phyloP scores from a whole-genome alignment of 2,888 invertebrate genomes.

The Cheilosia vulpina region DNA sequence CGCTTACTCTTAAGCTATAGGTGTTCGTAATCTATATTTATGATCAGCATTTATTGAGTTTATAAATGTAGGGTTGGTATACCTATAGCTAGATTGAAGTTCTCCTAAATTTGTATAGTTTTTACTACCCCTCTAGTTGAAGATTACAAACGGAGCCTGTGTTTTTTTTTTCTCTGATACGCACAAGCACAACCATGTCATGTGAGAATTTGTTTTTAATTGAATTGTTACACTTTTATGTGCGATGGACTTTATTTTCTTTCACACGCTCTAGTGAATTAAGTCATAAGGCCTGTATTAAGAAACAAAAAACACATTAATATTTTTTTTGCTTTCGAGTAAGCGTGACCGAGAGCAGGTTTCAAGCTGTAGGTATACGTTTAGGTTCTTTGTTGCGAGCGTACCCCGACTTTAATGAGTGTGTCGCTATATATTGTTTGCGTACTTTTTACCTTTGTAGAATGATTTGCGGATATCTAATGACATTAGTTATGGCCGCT shows the following conservation, averaged over 20 bases:
- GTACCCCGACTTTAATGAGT: conserved; percentile 1
- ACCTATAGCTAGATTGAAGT: not conserved
- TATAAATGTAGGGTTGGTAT: not conserved
- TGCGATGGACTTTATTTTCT: conserved; percentile 1
- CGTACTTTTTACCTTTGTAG: conserved; percentile 4
- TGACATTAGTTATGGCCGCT: not conserved
- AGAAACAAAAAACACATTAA: conserved; percentile 14
- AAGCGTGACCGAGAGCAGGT: conserved; percentile 40
- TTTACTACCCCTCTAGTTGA: not conserved
- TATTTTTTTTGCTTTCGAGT: conserved; percentile 13
- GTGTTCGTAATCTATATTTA: conserved; percentile 27
- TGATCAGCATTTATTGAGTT: conserved; percentile 7
- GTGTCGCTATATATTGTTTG: not conserved
- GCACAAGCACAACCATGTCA: conserved; percentile 5
- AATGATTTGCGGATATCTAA: conserved; percentile 9
- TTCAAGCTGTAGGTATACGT: conserved; percentile 11
- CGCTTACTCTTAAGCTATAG: not conserved
- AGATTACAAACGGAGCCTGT: not conserved
- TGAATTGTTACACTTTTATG: conserved; percentile 38
- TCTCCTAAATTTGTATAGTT: not conserved
- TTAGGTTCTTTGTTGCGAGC: conserved; percentile 14
- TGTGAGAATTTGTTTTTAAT: conserved; percentile 32
- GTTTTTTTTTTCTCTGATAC: not conserved
- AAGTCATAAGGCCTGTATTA: conserved; percentile 18
- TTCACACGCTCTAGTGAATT: conserved; percentile 33